A percentile compares a stretch with the other conserved stretches of the same genome.
Evolutionary conservation across 2,113 vertebrate species (phyloP).

Genomic region (Phaethon lepturus): DNA sequence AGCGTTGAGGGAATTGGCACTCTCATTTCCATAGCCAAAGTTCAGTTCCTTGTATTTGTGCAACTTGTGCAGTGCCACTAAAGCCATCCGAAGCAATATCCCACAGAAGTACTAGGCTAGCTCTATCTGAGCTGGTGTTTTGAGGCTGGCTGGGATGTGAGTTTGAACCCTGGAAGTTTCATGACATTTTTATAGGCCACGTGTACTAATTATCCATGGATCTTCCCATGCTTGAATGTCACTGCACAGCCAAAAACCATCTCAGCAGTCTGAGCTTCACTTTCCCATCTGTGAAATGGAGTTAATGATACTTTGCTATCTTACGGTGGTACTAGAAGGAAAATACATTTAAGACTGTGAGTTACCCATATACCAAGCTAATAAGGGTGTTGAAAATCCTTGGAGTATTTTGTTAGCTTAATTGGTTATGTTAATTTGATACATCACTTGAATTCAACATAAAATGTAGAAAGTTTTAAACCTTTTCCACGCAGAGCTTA

Average conservation of each 20-base stretch:
- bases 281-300: not conserved
- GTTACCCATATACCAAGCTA: not conserved
- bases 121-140: not conserved
- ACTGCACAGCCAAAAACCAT: not conserved
- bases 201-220: not conserved
- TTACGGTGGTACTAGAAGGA: not conserved
- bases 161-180: not conserved
- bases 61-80: not conserved
- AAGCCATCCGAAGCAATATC: fast-evolving
- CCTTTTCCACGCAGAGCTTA: not conserved
- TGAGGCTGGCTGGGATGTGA: not conserved
- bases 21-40: not conserved
- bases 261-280: not conserved
- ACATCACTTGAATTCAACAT: not conserved
- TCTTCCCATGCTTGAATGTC: not conserved
- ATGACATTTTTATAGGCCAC: not conserved
- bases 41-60: not conserved
- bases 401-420: not conserved
- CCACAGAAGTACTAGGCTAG: not conserved
- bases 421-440: not conserved
- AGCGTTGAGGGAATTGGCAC: not conserved
- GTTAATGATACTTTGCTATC: not conserved
- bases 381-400: not conserved
- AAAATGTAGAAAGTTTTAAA: not conserved
- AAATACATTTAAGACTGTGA: not conserved